Evolutionary conservation across 2,113 vertebrate genomes (phyloP), one percentile per base, ranked within the genome.

Genomic region (Ictalurus furcatus): DNA sequence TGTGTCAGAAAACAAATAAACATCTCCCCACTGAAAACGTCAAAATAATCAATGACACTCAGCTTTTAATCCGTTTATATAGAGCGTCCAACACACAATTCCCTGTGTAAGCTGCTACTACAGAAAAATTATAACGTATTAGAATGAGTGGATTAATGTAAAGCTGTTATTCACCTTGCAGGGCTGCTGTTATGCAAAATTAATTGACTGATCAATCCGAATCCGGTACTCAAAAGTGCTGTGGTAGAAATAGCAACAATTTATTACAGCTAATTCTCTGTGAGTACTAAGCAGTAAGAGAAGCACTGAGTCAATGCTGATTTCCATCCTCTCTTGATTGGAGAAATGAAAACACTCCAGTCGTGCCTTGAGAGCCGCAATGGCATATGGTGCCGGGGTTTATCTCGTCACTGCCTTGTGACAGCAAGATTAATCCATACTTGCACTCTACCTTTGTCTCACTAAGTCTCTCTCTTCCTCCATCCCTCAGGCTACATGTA

Each of bases 341-440:
- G 34, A 91, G 90, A 91, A 91, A 88, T 54, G 87, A 89, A 90
- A 90, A 93, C 92, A 91, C 90, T 84, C 67, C 89, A 92, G 92
- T 93, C 87, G 91, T 91, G 19, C 34, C 81, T 83, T 34, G 19
- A 61, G 93, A 93, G 90, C 91, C 82, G 93, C 89, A 89, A 85
- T 88, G 90, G 94, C 94, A 95, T 94, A 95, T 95, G 95, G 95
- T 91, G 87, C 56, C 87, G 90, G 89, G 94, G 90, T 92, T 94
- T 81, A 73, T 82, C 89, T 88, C 83, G 19, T 91, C 78, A 89
- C 88, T 93, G 91, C 93, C 92, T 93, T 89, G 79, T 93, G 93
- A 93, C 92, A 37, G 69, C 87, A 92, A 89, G 93, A 92, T 91
- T 90, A 92, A 88, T 91, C 92, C 89, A 92, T 91, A 88, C 91